Percentiles rank a stretch among this genome's conserved stretches.
phyloP scores from a whole-genome alignment of 2,113 vertebrate species.

The Pluvianellus socialis region DNA sequence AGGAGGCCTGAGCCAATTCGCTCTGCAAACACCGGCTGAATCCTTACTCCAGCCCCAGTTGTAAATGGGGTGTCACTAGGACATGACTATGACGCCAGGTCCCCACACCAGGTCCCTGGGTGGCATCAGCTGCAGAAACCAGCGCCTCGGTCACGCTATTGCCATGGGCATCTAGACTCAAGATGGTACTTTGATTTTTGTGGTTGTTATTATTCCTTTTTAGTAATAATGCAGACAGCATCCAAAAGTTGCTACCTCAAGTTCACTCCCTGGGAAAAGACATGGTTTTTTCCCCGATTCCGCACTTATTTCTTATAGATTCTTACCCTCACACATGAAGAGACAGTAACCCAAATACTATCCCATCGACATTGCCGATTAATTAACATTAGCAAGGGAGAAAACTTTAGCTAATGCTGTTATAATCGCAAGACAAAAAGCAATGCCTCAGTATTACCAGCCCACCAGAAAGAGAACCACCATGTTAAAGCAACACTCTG shows the following conservation, averaged over 20 bases:
- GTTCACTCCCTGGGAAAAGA: neutral
- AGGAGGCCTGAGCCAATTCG: neutral
- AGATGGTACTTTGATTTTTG: neutral
- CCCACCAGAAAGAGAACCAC: conserved; percentile 11
- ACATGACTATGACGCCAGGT: neutral
- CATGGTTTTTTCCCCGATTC: fast-evolving
- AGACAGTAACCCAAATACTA: neutral
- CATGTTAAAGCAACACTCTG: conserved; percentile 2
- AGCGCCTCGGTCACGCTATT: neutral
- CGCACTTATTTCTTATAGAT: fast-evolving
- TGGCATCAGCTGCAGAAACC: neutral
- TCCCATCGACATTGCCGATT: neutral
- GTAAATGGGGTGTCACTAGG: neutral
- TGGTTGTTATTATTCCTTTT: neutral
- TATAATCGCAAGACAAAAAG: conserved; percentile 31
- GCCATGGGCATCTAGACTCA: too few relatives aligned
- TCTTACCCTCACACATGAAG: fast-evolving
- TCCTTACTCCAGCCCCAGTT: neutral
- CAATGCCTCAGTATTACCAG: neutral
- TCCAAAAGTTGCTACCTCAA: neutral
- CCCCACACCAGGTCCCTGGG: neutral
- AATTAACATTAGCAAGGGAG: neutral
- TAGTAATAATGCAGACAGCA: neutral
- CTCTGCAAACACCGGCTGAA: neutral
- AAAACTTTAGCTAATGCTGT: neutral